Base-by-base conservation (phyloP, 2,113 vertebrate genomes). In the Gorsachius goisagi region DNA sequence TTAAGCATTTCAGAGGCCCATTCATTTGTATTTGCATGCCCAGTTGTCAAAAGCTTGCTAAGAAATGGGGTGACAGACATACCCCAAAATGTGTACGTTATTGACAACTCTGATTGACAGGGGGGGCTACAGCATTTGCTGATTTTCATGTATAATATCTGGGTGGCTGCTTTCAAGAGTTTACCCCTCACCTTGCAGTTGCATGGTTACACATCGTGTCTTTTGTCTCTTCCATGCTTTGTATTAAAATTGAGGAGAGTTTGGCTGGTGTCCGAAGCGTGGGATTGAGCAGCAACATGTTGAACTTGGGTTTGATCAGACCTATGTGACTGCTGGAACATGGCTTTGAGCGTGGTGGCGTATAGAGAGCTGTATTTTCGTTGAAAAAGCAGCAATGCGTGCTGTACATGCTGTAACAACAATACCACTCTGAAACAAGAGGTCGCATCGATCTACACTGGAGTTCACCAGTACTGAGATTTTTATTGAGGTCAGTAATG, bases 401-500 rank as follows among this genome's bases (percentile, higher is more conserved):
- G 50, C 83, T 71, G 72, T 68, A 55, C 73, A 8, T 4, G 9
- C 49, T 81, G 84, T 44, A 84, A 79, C 63, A 89, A 35, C 81
- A 95, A 39, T 35, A 56, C 64, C 9, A 3, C 28, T 63, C 41
- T 75, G 59, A 85, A 89, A 83, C 89, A 64, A 92, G 94, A 97
- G 97, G 97, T 98, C 94, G 55, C 77, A 60, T 55, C 62, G 22
- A 73, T 94, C 97, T 69, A 20, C 35, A 7, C 60, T 10, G 33
- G 93, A 94, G 91, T 95, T 92, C 93, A 85, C 85, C 28, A 15
- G 62, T 69, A 23, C 91, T 81, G 41, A 67, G 81, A 74, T 71
- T 93, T 90, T 60, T 26, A 16, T 85, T 92, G 85, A 74, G 91
- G 86, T 95, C 89, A 62, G 68, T 88, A 50, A 84, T 96, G 96